Percentiles rank a stretch among this genome's conserved stretches.
These are phyloP conservation scores for Coluber constrictor DNA, from an alignment of 2,797 vertebrate genomes.

Conservation along the genomic window DNA sequence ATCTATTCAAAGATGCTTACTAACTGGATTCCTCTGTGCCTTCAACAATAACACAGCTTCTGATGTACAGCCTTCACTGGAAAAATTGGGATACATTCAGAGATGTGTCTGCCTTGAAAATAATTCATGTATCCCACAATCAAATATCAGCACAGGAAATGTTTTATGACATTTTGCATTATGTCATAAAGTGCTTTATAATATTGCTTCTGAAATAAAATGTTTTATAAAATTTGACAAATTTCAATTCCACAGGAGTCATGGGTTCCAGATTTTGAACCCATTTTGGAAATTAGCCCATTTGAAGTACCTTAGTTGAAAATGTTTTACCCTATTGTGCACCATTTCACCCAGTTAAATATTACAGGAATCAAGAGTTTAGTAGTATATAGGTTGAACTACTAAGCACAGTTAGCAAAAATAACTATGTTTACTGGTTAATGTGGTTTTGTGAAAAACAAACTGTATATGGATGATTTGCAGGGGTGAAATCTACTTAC, in stretches of 20 bases:
- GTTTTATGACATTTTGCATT: not conserved
- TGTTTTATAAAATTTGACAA: not conserved
- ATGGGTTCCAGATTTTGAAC: not conserved
- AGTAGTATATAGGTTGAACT: not conserved
- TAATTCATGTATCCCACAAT: no score
- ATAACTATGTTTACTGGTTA: not conserved
- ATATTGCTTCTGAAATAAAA: not conserved
- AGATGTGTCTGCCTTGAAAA: no score
- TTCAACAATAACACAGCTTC: not conserved
- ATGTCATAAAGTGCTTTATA: not conserved
- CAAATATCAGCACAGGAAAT: no score
- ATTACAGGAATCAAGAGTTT: not conserved
- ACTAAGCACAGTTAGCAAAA: not conserved
- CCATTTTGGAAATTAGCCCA: not conserved
- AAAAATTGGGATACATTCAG: not conserved
- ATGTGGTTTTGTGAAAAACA: not conserved
- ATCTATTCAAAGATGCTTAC: not conserved
- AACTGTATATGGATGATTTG: not conserved
- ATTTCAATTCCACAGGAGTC: not conserved
- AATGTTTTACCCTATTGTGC: not conserved
- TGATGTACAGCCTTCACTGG: not conserved
- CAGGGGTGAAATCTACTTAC: no score
- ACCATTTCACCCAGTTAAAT: not conserved
- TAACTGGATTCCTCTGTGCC: not conserved
- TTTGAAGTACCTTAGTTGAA: not conserved